phyloP scores from a whole-genome alignment of 1,140 invertebrate genomes.

The Nasonia giraulti region DNA sequence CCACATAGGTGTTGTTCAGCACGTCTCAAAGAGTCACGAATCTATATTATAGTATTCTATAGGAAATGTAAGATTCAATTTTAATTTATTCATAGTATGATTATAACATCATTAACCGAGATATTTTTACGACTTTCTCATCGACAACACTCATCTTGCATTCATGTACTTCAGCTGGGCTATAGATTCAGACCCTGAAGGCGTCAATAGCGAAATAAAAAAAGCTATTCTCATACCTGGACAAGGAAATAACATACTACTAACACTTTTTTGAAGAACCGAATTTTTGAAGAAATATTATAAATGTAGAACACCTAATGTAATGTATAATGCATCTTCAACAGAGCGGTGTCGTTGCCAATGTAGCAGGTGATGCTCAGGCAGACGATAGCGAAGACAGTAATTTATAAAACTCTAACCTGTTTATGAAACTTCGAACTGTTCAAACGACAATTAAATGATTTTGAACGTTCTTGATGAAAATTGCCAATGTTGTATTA shows the following conservation, averaged over 20 bases:
- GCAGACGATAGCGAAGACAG: too few species aligned
- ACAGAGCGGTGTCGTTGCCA: slow-evolving; percentile 58
- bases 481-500: not conserved
- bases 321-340: slow-evolving; percentile 5
- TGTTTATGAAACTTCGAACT: slow-evolving; percentile 31
- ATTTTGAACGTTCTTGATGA: not conserved
- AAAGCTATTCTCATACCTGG: slow-evolving; percentile 69
- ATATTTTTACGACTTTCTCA: not conserved
- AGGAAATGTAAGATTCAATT: slow-evolving; percentile 84
- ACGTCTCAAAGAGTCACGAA: slow-evolving; percentile 97
- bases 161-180: slow-evolving; percentile 99
- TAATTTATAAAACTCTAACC: too few species aligned
- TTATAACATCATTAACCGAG: too few species aligned
- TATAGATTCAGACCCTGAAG: slow-evolving; percentile 79
- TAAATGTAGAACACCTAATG: not conserved
- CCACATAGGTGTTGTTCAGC: slow-evolving; percentile 96
- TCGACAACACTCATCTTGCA: slow-evolving; percentile 94
- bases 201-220: too few species aligned
- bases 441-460: slow-evolving; percentile 9
- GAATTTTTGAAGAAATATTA: not conserved
- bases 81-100: too few species aligned
- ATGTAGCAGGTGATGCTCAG: too few species aligned
- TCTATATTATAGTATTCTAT: slow-evolving; percentile 92
- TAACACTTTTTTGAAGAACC: too few species aligned
- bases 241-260: slow-evolving; percentile 66